Percentiles rank a stretch among this genome's conserved stretches.
phyloP scores from a whole-genome alignment of 2,797 vertebrate species.

The Myotis myotis region DNA sequence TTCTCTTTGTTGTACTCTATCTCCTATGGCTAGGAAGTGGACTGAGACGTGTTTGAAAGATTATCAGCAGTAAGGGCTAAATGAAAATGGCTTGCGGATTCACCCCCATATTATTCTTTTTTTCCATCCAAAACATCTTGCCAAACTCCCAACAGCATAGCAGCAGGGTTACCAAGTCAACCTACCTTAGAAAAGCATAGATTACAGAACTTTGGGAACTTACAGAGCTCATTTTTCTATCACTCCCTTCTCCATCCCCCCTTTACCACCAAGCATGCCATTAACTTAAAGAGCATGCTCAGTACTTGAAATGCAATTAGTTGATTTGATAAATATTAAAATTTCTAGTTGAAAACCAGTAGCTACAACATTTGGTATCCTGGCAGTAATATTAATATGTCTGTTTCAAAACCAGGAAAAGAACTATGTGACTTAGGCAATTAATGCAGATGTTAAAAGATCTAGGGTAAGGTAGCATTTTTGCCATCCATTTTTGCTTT shows the following conservation, averaged over 20 bases:
- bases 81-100: slow-evolving; percentile 44
- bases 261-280: neutral
- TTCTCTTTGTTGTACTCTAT: slow-evolving; percentile 49
- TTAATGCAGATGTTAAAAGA: slow-evolving; percentile 29
- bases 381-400: slow-evolving; percentile 23
- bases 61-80: slow-evolving; percentile 42
- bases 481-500: neutral
- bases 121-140: slow-evolving; percentile 16
- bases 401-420: slow-evolving; percentile 53
- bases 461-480: neutral
- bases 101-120: neutral
- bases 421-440: neutral
- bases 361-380: slow-evolving; percentile 7
- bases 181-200: neutral
- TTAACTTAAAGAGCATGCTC: slow-evolving; percentile 35
- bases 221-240: slow-evolving; percentile 8
- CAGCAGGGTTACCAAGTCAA: neutral
- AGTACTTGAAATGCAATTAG: slow-evolving; percentile 22
- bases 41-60: slow-evolving; percentile 46
- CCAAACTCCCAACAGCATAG: neutral
- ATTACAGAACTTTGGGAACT: slow-evolving; percentile 1
- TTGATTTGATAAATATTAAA: slow-evolving; percentile 40
- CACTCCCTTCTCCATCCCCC: neutral
- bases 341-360: slow-evolving; percentile 30
- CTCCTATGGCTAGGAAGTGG: slow-evolving; percentile 33